Base-by-base conservation (phyloP, 2,113 vertebrate genomes). In the Myrmecobius fasciatus region DNA sequence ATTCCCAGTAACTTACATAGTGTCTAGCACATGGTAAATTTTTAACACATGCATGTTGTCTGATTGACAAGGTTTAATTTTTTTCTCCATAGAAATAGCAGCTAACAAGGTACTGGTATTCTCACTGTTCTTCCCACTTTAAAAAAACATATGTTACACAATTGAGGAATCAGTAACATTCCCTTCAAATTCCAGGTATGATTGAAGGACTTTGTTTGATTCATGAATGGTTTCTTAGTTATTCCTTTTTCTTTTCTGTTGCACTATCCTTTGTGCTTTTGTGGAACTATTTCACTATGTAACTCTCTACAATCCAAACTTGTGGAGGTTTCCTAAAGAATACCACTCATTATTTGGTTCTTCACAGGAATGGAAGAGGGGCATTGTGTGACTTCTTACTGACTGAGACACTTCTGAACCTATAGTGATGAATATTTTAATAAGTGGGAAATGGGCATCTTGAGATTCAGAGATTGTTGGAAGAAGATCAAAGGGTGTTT, bases 341-440 rank as follows among this genome's bases (percentile, higher is more conserved):
- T n/a, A 75, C 14, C 4, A 36, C 1, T n/a, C 36, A 75, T 17
- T 17, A 75, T n/a, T 75, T 75, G 60, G 12, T 75, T 36, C 60
- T n/a, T 14, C 17, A n/a, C 14, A n/a, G 31, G 6, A 36, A 75
- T 75, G 12, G 60, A 6, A 26, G 3, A n/a, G 60, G 36, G 14
- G 0, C 17, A 14, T 2, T 11, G 11, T 17, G 2, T 31, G 36
- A 17, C 0, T n/a, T n/a, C 36, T n/a, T n/a, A 1, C 5, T 75
- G 11, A 9, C 60, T n/a, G 36, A 36, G 12, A n/a, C 14, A n/a
- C 11, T 14, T 20, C 11, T 75, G 60, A 36, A 75, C 12, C 36
- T 36, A 75, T 14, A n/a, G n/a, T 75, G 60, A 75, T n/a, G 17
- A 0, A 75, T 60, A 60, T 31, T 11, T 60, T 31, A 60, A 31